These are phyloP conservation scores for Idris sp. DNA, from an alignment of 1,140 invertebrate species.

Conservation along the genomic window DNA sequence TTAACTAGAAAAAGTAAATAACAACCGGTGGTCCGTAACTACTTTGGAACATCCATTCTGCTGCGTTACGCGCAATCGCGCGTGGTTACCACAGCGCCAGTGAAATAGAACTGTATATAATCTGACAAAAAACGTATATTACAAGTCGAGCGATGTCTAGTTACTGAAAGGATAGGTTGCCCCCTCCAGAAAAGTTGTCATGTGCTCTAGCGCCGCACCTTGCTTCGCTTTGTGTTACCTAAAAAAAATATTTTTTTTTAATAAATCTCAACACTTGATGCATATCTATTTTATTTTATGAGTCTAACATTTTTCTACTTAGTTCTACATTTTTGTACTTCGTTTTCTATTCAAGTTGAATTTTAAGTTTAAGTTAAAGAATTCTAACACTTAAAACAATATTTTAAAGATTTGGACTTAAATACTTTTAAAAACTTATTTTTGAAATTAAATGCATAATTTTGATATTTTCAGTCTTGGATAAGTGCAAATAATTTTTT, in stretches of 20 bases:
- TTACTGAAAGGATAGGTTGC: constrained; percentile 60
- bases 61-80: constrained; percentile 60
- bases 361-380: too few species aligned
- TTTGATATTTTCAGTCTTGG: too few species aligned
- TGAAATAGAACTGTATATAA: constrained; percentile 72
- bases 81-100: constrained; percentile 65
- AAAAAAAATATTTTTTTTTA: background rate
- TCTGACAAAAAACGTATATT: constrained; percentile 62
- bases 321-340: too few species aligned
- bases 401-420: too few species aligned
- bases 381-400: too few species aligned
- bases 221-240: constrained; percentile 27
- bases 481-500: too few species aligned
- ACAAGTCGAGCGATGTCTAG: constrained; percentile 56
- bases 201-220: constrained; percentile 57
- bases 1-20: constrained; percentile 14
- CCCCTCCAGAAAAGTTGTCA: constrained; percentile 58
- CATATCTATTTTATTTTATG: too few species aligned
- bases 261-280: too few species aligned
- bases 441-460: too few species aligned
- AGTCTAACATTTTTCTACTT: too few species aligned
- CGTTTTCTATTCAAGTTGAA: too few species aligned
- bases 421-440: too few species aligned
- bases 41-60: constrained; percentile 33
- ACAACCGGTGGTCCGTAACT: background rate